Evolutionary conservation across 1,140 invertebrate species (phyloP).

Genomic region (Anthonomus grandis): DNA sequence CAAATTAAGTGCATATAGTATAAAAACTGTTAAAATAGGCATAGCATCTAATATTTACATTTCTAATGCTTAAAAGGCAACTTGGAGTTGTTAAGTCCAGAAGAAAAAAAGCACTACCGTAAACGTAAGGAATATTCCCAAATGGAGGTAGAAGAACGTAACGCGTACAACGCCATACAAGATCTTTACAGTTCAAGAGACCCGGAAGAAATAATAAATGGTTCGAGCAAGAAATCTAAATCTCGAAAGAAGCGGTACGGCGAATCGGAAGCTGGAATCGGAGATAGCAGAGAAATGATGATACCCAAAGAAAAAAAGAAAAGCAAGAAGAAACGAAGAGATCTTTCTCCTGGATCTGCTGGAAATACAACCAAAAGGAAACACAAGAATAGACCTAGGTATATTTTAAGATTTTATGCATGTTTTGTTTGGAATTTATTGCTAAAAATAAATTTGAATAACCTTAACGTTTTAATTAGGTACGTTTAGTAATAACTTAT

Average conservation of each 20-base stretch:
- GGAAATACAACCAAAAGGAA: slow-evolving; percentile 19
- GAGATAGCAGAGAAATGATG: slow-evolving; percentile 49
- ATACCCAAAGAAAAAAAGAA: slow-evolving; percentile 46
- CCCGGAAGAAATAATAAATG: slow-evolving; percentile 38
- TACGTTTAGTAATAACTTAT: too few species aligned
- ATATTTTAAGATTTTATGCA: too few species aligned
- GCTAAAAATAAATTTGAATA: too few species aligned
- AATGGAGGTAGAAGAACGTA: slow-evolving; percentile 43
- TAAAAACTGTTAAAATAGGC: too few species aligned
- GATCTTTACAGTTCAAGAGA: slow-evolving; percentile 41
- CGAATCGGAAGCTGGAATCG: slow-evolving; percentile 41
- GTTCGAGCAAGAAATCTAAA: slow-evolving; percentile 41
- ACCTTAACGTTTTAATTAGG: too few species aligned
- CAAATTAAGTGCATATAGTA: too few species aligned
- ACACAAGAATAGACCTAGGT: slow-evolving; percentile 23
- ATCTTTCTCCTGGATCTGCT: slow-evolving; percentile 34
- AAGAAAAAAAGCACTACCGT: slow-evolving; percentile 44
- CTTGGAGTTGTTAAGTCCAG: slow-evolving; percentile 45
- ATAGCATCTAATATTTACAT: too few species aligned
- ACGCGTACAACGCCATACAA: slow-evolving; percentile 45
- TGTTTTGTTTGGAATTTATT: too few species aligned
- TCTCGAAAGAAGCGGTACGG: slow-evolving; percentile 43
- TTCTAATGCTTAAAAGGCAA: slow-evolving; percentile 32
- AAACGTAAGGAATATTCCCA: slow-evolving; percentile 41
- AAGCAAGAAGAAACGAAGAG: slow-evolving; percentile 46